Conservation (phyloP, 1,140 invertebrate genomes). For the Bilobella aurantiaca region DNA sequence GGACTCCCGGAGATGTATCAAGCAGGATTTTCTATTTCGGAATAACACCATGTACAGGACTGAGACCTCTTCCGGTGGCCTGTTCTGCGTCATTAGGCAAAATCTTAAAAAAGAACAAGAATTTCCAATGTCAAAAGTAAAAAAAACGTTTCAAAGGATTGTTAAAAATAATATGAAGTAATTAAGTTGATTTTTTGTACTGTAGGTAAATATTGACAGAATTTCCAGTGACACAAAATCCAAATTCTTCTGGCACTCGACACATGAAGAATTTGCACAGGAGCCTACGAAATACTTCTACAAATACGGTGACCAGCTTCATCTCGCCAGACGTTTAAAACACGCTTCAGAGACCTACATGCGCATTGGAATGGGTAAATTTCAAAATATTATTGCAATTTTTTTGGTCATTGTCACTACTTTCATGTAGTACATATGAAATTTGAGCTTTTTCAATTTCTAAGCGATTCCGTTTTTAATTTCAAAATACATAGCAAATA, state of each 20-base stretch:
- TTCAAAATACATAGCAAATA: too few species aligned
- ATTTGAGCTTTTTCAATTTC: too few species aligned
- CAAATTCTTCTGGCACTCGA: slow-evolving; percentile 20
- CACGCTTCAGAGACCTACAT: neutral
- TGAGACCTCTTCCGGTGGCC: slow-evolving; percentile 39
- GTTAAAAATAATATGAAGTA: neutral
- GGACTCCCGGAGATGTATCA: slow-evolving; percentile 41
- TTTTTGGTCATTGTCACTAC: too few species aligned
- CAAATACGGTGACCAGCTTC: slow-evolving; percentile 16
- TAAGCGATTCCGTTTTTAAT: too few species aligned
- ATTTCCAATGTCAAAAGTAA: slow-evolving; percentile 12
- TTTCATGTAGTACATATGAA: too few species aligned
- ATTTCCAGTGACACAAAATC: slow-evolving; percentile 9
- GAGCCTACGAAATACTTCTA: slow-evolving; percentile 9
- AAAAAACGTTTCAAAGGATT: too few species aligned
- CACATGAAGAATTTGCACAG: neutral
- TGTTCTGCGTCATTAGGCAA: slow-evolving; percentile 51
- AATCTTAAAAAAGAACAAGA: slow-evolving; percentile 43
- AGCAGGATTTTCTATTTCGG: slow-evolving; percentile 40
- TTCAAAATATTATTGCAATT: neutral
- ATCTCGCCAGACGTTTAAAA: neutral
- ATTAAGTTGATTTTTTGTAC: neutral
- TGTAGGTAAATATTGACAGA: slow-evolving; percentile 1
- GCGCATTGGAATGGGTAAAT: neutral
- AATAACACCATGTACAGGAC: slow-evolving; percentile 42